phyloP scores from a whole-genome alignment of 2,888 invertebrate species.

The Amphipoea oculea region DNA sequence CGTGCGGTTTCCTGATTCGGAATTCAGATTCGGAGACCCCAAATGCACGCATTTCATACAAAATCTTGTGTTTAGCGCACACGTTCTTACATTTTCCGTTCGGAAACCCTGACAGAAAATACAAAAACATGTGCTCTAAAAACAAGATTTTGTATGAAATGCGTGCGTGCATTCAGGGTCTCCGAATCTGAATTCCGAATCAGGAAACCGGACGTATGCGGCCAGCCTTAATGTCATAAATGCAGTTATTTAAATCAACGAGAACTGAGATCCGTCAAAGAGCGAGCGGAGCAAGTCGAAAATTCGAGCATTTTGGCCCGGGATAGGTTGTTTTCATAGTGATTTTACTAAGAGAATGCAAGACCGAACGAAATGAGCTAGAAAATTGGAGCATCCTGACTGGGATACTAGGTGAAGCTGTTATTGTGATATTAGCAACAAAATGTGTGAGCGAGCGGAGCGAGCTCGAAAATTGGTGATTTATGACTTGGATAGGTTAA shows the following conservation, averaged over 20 bases:
- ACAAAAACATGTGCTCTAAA: no score
- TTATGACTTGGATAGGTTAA: background rate
- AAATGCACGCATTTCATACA: no score
- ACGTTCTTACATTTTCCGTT: no score
- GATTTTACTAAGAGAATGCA: background rate
- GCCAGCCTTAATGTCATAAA: background rate
- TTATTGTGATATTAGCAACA: background rate
- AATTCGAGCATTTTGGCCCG: background rate
- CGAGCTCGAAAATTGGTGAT: background rate
- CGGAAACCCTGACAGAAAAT: no score
- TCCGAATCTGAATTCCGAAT: no score
- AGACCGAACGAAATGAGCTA: background rate
- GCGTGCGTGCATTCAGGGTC: no score
- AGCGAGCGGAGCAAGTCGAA: background rate
- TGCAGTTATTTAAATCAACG: slow-evolving; percentile 1
- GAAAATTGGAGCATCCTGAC: background rate
- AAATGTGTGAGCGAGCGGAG: background rate
- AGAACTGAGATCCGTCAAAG: background rate
- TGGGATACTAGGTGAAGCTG: background rate
- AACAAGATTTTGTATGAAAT: no score
- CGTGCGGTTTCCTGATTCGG: no score
- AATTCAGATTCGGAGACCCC: no score
- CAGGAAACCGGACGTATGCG: no score
- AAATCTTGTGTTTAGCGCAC: no score
- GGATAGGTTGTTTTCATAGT: background rate